phyloP scores from a whole-genome alignment of 2,888 invertebrate genomes.

The Amiota communis region DNA sequence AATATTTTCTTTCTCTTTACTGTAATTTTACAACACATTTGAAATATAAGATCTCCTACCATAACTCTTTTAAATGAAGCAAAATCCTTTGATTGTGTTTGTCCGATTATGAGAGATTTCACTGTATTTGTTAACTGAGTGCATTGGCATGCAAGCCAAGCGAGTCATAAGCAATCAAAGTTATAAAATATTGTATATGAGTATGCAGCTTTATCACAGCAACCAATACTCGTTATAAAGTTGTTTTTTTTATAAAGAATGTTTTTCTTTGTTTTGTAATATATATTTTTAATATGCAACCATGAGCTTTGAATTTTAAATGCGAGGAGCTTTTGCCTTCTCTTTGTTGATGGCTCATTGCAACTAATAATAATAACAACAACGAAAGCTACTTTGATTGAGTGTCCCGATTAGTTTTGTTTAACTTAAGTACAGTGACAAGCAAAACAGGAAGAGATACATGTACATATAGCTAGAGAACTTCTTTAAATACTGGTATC shows the following conservation, averaged over 20 bases:
- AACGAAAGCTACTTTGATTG: neutral
- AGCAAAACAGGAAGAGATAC: neutral
- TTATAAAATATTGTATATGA: neutral
- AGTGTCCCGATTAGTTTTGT: neutral
- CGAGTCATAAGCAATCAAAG: neutral
- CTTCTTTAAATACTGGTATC: neutral
- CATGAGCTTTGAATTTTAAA: conserved; percentile 11
- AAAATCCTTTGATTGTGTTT: no score
- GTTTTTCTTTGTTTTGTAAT: neutral
- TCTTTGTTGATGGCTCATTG: neutral
- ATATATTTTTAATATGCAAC: neutral
- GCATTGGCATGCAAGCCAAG: conserved; percentile 8
- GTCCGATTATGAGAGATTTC: neutral
- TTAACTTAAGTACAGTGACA: no score
- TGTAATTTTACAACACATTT: no score
- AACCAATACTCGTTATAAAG: no score
- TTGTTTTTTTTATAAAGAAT: neutral
- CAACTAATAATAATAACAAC: neutral
- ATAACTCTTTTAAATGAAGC: no score
- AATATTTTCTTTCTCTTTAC: no score
- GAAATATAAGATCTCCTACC: no score
- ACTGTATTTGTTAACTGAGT: neutral
- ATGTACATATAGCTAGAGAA: neutral
- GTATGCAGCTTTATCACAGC: no score
- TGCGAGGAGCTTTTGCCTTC: neutral